These are phyloP conservation scores for Poecilobothrus nobilitatus DNA, from an alignment of 2,888 invertebrate species.

Conservation along the genomic window DNA sequence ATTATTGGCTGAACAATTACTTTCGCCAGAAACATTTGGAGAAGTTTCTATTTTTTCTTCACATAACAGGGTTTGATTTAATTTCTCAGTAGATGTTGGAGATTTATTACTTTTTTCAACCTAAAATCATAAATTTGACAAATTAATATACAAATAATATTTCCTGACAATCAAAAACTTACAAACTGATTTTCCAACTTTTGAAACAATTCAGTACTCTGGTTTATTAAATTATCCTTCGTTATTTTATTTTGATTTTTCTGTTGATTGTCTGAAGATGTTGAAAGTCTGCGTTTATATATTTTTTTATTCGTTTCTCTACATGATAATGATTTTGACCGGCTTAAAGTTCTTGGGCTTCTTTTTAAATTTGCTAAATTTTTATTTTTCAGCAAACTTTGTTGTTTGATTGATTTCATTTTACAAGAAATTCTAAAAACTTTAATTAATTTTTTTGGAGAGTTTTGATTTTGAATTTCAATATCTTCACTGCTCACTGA, in stretches of 20 bases:
- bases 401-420: slow-evolving; percentile 18
- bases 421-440: slow-evolving; percentile 7
- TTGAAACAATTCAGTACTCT: not conserved
- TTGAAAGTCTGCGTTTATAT: slow-evolving; percentile 14
- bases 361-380: slow-evolving; percentile 18
- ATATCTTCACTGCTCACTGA: not conserved
- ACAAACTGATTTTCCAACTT: not conserved
- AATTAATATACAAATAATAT: no score
- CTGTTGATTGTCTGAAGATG: slow-evolving; percentile 14
- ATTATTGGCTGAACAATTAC: not conserved
- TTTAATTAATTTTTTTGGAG: not conserved
- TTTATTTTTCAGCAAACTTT: slow-evolving; percentile 20
- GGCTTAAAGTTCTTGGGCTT: slow-evolving; percentile 17
- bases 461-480: not conserved
- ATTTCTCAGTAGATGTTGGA: slow-evolving; percentile 35
- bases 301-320: slow-evolving; percentile 31
- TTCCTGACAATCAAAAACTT: no score
- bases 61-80: slow-evolving; percentile 41
- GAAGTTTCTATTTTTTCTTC: slow-evolving; percentile 46
- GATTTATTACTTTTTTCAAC: not conserved
- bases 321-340: slow-evolving; percentile 19
- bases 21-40: slow-evolving; percentile 20
- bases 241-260: slow-evolving; percentile 10
- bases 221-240: not conserved
- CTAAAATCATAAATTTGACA: not conserved